phyloP scores from a whole-genome alignment of 2,888 invertebrate genomes.

The Apotomis betuletana region DNA sequence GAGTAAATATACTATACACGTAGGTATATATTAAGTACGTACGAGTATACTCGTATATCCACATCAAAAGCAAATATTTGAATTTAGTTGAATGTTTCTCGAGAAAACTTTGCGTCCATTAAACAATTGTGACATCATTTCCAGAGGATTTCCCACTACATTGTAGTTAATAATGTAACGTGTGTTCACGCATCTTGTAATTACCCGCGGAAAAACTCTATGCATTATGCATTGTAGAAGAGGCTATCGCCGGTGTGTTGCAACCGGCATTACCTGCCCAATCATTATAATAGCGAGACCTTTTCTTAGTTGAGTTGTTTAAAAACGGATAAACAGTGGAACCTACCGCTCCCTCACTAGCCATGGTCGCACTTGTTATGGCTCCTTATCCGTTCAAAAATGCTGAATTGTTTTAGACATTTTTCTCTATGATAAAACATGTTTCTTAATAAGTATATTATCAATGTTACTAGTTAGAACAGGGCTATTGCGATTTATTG shows the following conservation, averaged over 20 bases:
- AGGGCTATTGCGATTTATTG: no score
- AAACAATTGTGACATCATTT: conserved; percentile 35
- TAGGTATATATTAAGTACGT: neutral
- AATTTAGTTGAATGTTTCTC: conserved; percentile 3
- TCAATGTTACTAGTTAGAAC: no score
- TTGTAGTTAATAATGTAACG: conserved; percentile 30
- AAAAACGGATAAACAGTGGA: neutral
- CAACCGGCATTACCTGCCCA: conserved; percentile 10
- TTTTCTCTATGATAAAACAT: no score
- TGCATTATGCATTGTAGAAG: conserved; percentile 35
- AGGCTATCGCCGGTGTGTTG: conserved; percentile 24
- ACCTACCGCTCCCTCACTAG: no score
- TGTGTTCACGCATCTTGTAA: conserved; percentile 27
- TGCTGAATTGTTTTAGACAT: no score
- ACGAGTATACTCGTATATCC: neutral
- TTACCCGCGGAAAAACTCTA: conserved; percentile 28
- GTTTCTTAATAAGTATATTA: no score
- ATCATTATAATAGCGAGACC: conserved; percentile 13
- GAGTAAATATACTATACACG: neutral
- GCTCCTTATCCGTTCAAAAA: no score
- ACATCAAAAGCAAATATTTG: neutral
- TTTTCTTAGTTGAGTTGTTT: conserved; percentile 13
- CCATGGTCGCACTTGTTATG: no score
- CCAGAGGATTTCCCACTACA: conserved; percentile 34
- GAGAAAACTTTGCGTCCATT: conserved; percentile 13